phyloP scores from a whole-genome alignment of 2,888 invertebrate genomes.

The Willowsia nigromaculata region DNA sequence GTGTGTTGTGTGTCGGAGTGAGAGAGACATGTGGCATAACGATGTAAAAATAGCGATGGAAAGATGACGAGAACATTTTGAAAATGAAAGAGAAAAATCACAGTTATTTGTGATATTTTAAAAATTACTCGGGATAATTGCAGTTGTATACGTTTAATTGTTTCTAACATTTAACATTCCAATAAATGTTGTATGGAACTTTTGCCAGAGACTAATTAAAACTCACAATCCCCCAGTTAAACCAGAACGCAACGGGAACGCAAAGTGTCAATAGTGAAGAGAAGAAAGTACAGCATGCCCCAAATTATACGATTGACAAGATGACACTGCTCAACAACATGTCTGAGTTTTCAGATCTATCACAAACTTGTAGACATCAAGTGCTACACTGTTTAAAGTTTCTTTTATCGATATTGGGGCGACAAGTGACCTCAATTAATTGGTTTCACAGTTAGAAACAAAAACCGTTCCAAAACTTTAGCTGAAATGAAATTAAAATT shows the following conservation, averaged over 20 bases:
- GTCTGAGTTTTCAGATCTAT: neutral
- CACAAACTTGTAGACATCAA: neutral
- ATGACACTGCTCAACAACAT: slow-evolving; percentile 40
- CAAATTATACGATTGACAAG: slow-evolving; percentile 34
- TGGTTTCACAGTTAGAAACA: neutral
- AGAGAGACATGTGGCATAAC: neutral
- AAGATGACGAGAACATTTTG: neutral
- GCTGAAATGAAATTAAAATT: slow-evolving; percentile 77
- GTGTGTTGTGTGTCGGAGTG: slow-evolving; percentile 18
- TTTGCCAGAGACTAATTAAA: neutral
- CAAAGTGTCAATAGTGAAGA: neutral
- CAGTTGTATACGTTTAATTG: slow-evolving; percentile 4
- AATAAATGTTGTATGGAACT: neutral
- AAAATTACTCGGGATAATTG: neutral
- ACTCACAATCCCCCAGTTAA: slow-evolving; percentile 50
- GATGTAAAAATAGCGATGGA: neutral
- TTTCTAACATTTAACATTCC: slow-evolving; percentile 43
- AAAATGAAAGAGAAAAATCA: no score
- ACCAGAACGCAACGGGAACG: neutral
- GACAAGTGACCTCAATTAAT: neutral
- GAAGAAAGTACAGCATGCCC: slow-evolving; percentile 53
- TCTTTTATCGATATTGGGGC: neutral
- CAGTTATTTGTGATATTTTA: no score
- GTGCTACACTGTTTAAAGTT: neutral
- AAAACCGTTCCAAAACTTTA: neutral